A percentile compares a stretch with the other conserved stretches of the same genome.
These are phyloP conservation scores for Alloscopus bannaensis DNA, from an alignment of 2,888 invertebrate species.

Conservation along the genomic window DNA sequence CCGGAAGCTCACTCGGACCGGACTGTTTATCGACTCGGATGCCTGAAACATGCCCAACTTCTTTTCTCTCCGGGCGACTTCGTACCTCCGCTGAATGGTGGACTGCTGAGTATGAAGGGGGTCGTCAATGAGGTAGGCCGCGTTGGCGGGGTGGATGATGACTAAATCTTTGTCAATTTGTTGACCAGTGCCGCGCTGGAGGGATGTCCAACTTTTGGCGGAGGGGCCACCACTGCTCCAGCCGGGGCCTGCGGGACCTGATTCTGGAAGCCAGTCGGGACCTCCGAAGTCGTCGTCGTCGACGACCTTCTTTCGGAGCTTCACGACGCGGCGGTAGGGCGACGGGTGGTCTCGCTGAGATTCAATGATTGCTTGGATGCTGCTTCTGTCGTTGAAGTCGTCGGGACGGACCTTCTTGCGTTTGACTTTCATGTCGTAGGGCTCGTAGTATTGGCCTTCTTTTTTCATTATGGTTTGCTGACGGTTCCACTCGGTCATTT, in stretches of 20 bases:
- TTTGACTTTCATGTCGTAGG: neutral
- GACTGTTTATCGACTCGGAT: neutral
- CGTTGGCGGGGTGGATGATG: conserved; percentile 43
- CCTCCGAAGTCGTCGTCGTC: neutral
- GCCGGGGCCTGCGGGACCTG: too few relatives aligned
- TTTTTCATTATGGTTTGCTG: neutral
- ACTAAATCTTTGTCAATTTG: conserved; percentile 24
- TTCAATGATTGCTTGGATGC: conserved; percentile 47
- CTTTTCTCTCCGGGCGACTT: conserved; percentile 36
- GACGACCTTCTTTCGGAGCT: neutral
- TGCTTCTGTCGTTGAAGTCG: neutral
- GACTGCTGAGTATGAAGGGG: conserved; percentile 22
- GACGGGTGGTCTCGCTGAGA: neutral
- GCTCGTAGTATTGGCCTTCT: conserved; percentile 16
- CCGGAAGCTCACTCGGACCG: conserved; percentile 19
- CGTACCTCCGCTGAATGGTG: neutral
- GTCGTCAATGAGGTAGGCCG: conserved; percentile 21
- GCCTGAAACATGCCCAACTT: conserved; percentile 16
- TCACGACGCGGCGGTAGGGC: neutral
- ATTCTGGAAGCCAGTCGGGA: too few relatives aligned
- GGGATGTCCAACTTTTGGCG: too few relatives aligned
- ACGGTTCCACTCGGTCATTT: conserved; percentile 51
- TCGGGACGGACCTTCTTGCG: neutral
- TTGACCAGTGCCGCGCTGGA: neutral
- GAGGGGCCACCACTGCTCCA: too few relatives aligned